These are phyloP conservation scores for Drosophila arawakana DNA, from an alignment of 1,140 invertebrate species.

Conservation along the genomic window DNA sequence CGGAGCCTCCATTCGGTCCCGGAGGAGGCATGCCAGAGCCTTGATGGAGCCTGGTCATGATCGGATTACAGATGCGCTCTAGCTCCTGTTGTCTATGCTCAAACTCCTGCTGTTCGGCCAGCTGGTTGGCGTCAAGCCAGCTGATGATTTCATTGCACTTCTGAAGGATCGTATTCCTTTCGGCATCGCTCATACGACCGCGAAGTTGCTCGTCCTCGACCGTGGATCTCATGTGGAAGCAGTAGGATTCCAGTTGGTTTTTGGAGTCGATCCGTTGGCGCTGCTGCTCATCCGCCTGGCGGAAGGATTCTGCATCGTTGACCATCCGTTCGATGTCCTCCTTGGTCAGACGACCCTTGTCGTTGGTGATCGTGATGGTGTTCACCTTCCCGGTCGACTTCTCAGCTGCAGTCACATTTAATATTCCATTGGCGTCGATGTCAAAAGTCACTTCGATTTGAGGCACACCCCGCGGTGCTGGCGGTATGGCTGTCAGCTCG, in stretches of 20 bases:
- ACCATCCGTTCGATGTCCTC: constrained; percentile 99
- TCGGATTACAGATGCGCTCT: constrained; percentile 93
- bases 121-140: constrained; percentile 97
- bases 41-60: constrained; percentile 93
- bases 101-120: constrained; percentile 96
- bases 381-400: constrained; percentile 98
- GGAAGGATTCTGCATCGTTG: constrained; percentile 97
- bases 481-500: constrained; percentile 96
- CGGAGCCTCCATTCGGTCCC: constrained; percentile 85
- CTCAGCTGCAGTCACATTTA: constrained; percentile 95
- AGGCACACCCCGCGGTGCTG: constrained; percentile 96
- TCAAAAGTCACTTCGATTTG: constrained; percentile 97
- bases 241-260: constrained; percentile 96
- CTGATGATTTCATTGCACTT: constrained; percentile 96
- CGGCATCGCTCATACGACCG: constrained; percentile 93
- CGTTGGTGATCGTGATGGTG: constrained; percentile 99
- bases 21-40: constrained; percentile 86
- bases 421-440: constrained; percentile 94
- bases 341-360: constrained; percentile 97
- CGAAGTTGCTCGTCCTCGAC: constrained; percentile 95
- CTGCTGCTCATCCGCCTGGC: constrained; percentile 95
- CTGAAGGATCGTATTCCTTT: constrained; percentile 93
- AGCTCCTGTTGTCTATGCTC: constrained; percentile 96
- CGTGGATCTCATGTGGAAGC: constrained; percentile 98
- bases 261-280: constrained; percentile 94